Evolutionary conservation across 2,797 vertebrate species (phyloP), one percentile per base, ranked within the genome.

Genomic region (Hyperoplus lanceolatus): DNA sequence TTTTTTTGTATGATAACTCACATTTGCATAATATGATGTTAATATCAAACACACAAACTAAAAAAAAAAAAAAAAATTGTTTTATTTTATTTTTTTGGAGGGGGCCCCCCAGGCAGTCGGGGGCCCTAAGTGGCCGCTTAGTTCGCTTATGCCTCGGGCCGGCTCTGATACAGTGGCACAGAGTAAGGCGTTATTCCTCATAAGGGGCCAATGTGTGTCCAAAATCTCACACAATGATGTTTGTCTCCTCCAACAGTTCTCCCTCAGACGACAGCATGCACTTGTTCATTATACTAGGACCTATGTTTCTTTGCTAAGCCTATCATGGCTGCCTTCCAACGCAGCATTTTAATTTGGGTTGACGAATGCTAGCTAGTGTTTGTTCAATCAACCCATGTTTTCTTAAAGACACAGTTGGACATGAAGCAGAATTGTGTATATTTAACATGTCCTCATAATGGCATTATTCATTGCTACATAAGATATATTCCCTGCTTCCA

Each of bases 401-500:
- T 60, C 41, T 50, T 29, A 66, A 43, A n/a, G 72, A 57, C 51
- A 53, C 14, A 39, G 42, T 18, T 46, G 15, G 65, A 80, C 71
- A 71, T 56, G 51, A 71, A 67, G 63, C 50, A 63, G 55, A 77
- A 68, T 65, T 59, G 39, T 75, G 36, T 53, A 46, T 6, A 70
- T 60, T 75, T 59, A 60, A 16, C 77, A 18, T 86, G 66, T 53
- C 69, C 54, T 73, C 16, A 54, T 67, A 51, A n/a, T 78, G 29
- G 29, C 29, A 29, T 29, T 29, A 61, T 77, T 73, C 59, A 53
- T 69, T 79, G 64, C 29, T 79, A n/a, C 71, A 56, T 41, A 58
- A 72, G 4, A 67, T 71, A 64, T 82, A 77, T 84, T 87, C 71
- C 56, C n/a, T 75, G 70, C 51, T 65, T 49, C 39, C 60, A 77